A percentile compares a stretch with the other conserved stretches of the same genome.
These are phyloP conservation scores for Lasioglossum calceatum DNA, from an alignment of 2,888 invertebrate genomes.

Conservation along the genomic window DNA sequence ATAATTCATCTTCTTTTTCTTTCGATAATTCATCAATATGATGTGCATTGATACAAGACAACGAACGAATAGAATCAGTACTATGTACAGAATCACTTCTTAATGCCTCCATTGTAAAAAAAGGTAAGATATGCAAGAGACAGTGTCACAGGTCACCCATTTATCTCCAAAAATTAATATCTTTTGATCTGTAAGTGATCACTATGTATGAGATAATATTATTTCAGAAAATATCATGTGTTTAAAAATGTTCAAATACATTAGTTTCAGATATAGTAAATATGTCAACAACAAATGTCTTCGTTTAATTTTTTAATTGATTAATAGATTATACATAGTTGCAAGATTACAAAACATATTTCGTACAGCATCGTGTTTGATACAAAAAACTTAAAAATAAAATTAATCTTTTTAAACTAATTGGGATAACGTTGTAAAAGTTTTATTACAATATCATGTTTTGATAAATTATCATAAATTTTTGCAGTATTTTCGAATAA, in stretches of 20 bases:
- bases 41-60: slow-evolving; percentile 63
- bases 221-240: background rate
- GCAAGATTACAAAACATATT: slow-evolving; percentile 31
- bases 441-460: background rate
- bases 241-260: background rate
- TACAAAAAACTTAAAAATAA: background rate
- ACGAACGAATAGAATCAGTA: slow-evolving; percentile 71
- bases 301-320: slow-evolving; percentile 24
- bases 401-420: slow-evolving; percentile 20
- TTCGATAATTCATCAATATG: slow-evolving; percentile 72
- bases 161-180: slow-evolving; percentile 60
- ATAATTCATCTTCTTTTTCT: slow-evolving; percentile 77
- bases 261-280: slow-evolving; percentile 11
- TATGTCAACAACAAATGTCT: background rate
- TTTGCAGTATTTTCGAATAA: background rate
- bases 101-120: slow-evolving; percentile 77
- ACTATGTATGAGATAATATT: slow-evolving; percentile 36
- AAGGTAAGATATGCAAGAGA: slow-evolving; percentile 39
- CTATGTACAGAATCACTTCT: slow-evolving; percentile 72
- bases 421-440: background rate
- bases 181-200: slow-evolving; percentile 66
- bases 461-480: background rate
- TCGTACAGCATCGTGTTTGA: slow-evolving; percentile 25
- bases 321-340: slow-evolving; percentile 36
- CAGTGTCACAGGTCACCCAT: slow-evolving; percentile 66